phyloP scores from a whole-genome alignment of 37 sponge, comb jelly and placozoan species.

The Oopsacas minuta region DNA sequence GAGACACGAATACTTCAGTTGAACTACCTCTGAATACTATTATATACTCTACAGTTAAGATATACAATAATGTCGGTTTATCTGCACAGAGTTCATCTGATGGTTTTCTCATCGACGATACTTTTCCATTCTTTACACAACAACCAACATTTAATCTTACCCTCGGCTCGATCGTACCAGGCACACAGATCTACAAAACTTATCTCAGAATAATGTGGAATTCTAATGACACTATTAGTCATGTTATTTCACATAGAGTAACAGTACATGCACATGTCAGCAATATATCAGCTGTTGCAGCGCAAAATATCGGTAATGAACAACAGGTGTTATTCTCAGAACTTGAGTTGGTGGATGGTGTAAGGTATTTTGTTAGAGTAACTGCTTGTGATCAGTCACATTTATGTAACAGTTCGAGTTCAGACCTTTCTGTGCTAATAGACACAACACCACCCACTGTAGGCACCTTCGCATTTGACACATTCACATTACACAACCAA shows the following conservation, averaged over 20 bases:
- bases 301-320: neutral
- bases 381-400: slow-evolving; percentile 45
- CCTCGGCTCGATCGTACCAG: neutral
- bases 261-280: neutral
- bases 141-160: neutral
- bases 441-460: slow-evolving; percentile 70
- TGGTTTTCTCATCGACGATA: neutral
- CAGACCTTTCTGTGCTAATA: slow-evolving; percentile 30
- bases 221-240: slow-evolving; percentile 22
- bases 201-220: slow-evolving; percentile 21
- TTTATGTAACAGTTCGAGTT: slow-evolving; percentile 23
- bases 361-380: slow-evolving; percentile 23
- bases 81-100: neutral
- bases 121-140: neutral
- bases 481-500: slow-evolving; percentile 1
- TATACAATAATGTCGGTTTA: slow-evolving; percentile 34
- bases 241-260: neutral
- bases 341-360: slow-evolving; percentile 41
- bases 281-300: neutral
- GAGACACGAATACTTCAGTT: neutral
- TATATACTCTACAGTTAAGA: slow-evolving; percentile 30
- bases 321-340: neutral
- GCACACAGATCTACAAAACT: neutral
- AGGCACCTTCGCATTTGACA: slow-evolving; percentile 60
- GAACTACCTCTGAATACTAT: slow-evolving; percentile 11